Percentiles rank a stretch among this genome's conserved stretches.
Conservation (phyloP, 2,797 vertebrate genomes). For the Typhlichthys eigenmanni region DNA sequence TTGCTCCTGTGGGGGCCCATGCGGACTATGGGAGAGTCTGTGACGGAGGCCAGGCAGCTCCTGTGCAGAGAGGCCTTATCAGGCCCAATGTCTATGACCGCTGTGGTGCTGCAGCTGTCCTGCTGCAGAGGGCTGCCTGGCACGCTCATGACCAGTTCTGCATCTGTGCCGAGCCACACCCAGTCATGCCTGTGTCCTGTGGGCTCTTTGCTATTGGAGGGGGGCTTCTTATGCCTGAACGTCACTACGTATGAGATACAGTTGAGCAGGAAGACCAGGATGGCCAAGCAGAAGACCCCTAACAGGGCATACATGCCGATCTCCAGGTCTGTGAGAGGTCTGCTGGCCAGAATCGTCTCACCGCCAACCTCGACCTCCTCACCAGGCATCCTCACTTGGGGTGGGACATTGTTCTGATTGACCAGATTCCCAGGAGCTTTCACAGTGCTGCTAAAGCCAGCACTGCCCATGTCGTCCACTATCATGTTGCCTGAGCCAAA, state of each 20-base stretch:
- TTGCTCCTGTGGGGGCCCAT: constrained; percentile 67
- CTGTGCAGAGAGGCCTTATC: constrained; percentile 82
- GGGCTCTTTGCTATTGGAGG: constrained; percentile 83
- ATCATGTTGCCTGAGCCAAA: constrained; percentile 62
- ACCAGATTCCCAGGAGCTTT: constrained; percentile 77
- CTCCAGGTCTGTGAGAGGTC: constrained; percentile 89
- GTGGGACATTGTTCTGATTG: constrained; percentile 84
- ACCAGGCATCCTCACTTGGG: constrained; percentile 75
- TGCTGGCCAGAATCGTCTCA: constrained; percentile 68
- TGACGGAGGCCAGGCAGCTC: constrained; percentile 66
- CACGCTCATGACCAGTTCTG: constrained; percentile 86
- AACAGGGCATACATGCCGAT: constrained; percentile 94
- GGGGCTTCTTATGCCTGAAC: constrained; percentile 86
- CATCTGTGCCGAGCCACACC: constrained; percentile 89
- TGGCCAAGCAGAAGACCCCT: constrained; percentile 93
- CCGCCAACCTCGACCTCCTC: constrained; percentile 56
- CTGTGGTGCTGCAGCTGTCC: constrained; percentile 77
- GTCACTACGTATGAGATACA: constrained; percentile 87
- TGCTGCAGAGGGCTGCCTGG: constrained; percentile 79
- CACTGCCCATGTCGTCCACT: constrained; percentile 58
- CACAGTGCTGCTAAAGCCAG: constrained; percentile 63
- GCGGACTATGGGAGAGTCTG: constrained; percentile 72
- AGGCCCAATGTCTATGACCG: constrained; percentile 83
- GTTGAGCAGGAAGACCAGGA: constrained; percentile 92
- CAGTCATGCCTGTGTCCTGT: constrained; percentile 90